Base-by-base conservation (phyloP, 2,888 invertebrate species). In the Timema cristinae region DNA sequence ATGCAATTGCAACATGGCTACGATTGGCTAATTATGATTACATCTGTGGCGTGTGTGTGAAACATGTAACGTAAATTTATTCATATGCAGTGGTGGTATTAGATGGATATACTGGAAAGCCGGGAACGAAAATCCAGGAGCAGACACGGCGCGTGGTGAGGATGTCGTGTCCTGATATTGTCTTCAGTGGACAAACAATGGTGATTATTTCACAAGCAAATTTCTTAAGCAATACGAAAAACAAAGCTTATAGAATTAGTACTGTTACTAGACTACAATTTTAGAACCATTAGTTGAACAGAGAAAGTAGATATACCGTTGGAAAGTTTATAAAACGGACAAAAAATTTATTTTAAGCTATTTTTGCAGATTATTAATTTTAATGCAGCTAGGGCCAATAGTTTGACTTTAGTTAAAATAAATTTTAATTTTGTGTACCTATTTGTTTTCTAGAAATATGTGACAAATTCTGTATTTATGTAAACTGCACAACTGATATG, bases 151-250 rank as follows among this genome's bases (percentile, higher is more conserved):
- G 59, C n/a, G n/a, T n/a, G n/a, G 0, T 5, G n/a, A 59, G 59
- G 59, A 59, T 13, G 59, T 59, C n/a, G 59, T 59, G 59, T 59
- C 59, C 15, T 59, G 59, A 59, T n/a, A 13, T 59, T 59, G 13
- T 59, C 59, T 59, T 59, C n/a, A 13, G 9, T 59, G 59, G 16
- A 13, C 11, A 56, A 7, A 56, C 56, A 7, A 59, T n/a, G 13
- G 59, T 59, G 59, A 59, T 9, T n/a, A 59, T 13, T 11, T 7
- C 59, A n/a, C 13, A 56, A n/a, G 59, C 0, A 59, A 5, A 13
- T 59, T 56, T 56, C n/a, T 59, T 59, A 7, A 59, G 15, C 32
- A 59, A 59, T 59, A 8, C 8, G n/a, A 13, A 59, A 7, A 59
- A 59, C 15, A 56, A 56, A 56, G 9, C 9, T 56, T 56, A 56